Conservation (phyloP, 2,113 vertebrate species). For the Baryphthengus martii region DNA sequence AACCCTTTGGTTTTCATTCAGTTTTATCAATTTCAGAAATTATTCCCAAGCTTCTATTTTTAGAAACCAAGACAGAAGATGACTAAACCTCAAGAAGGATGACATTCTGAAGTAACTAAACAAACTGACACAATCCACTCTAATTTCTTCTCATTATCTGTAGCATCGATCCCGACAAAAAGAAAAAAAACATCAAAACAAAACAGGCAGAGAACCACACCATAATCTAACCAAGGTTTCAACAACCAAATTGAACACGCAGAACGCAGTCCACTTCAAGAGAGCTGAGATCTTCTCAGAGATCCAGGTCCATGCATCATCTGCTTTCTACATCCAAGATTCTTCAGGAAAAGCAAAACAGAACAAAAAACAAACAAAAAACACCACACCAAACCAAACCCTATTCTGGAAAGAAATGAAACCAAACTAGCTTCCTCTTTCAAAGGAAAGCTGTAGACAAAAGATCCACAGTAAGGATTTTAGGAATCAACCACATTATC, state of each 20-base stretch:
- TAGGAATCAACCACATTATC: background rate
- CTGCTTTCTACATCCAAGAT: background rate
- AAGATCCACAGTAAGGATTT: background rate
- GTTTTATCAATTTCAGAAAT: background rate
- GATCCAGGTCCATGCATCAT: background rate
- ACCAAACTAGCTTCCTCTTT: background rate
- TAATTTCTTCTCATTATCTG: background rate
- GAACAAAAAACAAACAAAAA: background rate
- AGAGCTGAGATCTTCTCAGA: background rate
- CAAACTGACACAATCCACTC: background rate
- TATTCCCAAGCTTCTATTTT: background rate
- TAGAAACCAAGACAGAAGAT: background rate
- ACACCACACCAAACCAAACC: too few relatives aligned
- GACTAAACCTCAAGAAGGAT: background rate
- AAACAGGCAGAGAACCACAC: background rate
- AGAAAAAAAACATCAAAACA: background rate
- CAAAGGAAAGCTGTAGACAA: background rate
- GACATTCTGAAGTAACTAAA: background rate
- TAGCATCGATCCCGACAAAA: background rate
- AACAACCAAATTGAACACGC: background rate
- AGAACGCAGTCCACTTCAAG: background rate
- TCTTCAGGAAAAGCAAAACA: background rate
- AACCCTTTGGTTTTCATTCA: background rate
- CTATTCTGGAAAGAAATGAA: too few relatives aligned
- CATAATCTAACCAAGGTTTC: background rate